Percentiles rank a stretch among this genome's conserved stretches.
phyloP scores from a whole-genome alignment of 2,113 vertebrate species.

The Pelvicachromis taeniatus region DNA sequence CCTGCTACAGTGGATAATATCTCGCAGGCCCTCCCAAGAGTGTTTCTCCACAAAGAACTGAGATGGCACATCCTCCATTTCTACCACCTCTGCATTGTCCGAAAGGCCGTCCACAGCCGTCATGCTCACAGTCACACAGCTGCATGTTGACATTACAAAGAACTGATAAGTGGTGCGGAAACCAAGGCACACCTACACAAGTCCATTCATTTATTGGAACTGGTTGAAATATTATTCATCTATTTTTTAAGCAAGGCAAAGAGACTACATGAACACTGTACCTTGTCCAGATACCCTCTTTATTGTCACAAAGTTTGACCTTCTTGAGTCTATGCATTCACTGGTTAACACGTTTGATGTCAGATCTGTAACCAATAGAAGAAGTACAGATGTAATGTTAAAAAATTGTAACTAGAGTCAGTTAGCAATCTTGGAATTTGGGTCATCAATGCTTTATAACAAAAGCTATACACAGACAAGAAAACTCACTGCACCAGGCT shows the following conservation, averaged over 20 bases:
- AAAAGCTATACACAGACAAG: not conserved
- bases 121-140: conserved; percentile 81
- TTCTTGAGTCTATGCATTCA: conserved; percentile 98
- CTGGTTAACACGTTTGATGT: conserved; percentile 76
- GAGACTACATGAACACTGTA: conserved; percentile 44
- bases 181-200: not conserved
- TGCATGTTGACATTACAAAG: conserved; percentile 27
- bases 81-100: conserved; percentile 78
- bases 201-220: not conserved
- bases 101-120: conserved; percentile 79
- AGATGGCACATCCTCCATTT: conserved; percentile 82
- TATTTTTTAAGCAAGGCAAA: not conserved
- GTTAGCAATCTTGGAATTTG: not conserved
- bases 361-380: conserved; percentile 71
- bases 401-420: not conserved
- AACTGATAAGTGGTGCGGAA: not conserved
- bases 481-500: not conserved
- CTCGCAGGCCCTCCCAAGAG: conserved; percentile 93
- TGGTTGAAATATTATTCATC: not conserved
- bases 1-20: conserved; percentile 94
- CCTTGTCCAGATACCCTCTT: conserved; percentile 88
- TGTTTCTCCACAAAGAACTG: conserved; percentile 94
- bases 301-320: conserved; percentile 86
- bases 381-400: not conserved
- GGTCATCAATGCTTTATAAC: not conserved